Conservation (phyloP, 1,140 invertebrate genomes). For the Drosophila sp. region DNA sequence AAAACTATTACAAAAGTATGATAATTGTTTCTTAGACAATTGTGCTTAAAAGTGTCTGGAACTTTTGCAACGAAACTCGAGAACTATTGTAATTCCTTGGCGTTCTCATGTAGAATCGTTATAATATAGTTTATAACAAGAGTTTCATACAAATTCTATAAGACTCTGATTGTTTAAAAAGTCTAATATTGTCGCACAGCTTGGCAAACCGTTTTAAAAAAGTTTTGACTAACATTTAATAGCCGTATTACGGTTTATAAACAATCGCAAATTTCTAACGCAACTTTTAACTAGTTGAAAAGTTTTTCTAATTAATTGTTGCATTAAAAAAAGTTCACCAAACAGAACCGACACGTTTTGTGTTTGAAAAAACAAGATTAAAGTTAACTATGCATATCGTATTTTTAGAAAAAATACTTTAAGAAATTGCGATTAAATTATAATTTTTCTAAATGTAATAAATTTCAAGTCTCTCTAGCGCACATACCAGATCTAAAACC, state of each 20-base stretch:
- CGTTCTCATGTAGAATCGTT: no score
- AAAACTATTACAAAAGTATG: no score
- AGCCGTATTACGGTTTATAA: neutral
- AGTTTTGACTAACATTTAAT: neutral
- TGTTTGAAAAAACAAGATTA: neutral
- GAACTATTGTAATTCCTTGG: no score
- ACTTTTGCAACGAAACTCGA: no score
- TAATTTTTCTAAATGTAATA: neutral
- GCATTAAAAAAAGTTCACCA: no score
- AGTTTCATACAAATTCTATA: neutral
- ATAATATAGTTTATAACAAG: neutral
- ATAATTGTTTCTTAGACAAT: no score
- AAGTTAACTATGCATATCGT: neutral
- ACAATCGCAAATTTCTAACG: neutral
- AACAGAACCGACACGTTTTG: neutral
- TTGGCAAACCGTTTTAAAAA: neutral
- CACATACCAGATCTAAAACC: slow-evolving; percentile 4
- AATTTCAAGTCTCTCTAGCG: neutral
- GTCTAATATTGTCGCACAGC: no score
- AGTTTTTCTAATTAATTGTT: no score
- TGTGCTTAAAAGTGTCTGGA: no score
- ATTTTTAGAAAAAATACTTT: no score
- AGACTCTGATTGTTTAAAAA: no score
- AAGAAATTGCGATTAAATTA: no score
- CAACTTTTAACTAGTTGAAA: neutral